These are phyloP conservation scores for Watsonalla binaria DNA, from an alignment of 2,888 invertebrate species.

Conservation along the genomic window DNA sequence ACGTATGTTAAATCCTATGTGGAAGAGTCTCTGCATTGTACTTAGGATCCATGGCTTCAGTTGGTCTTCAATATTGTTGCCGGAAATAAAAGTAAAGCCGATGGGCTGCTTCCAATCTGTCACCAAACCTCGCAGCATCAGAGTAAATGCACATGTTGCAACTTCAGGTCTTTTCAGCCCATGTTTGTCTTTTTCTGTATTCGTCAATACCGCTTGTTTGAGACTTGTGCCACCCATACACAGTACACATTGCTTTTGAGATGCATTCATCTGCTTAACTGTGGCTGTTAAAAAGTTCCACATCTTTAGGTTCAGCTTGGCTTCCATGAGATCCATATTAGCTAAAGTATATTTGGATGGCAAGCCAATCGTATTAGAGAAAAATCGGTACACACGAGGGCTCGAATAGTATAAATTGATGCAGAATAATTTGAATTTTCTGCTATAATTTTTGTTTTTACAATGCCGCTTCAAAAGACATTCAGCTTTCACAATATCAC, in stretches of 20 bases:
- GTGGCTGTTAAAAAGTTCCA: not conserved
- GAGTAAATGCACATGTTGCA: not conserved
- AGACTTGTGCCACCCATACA: not conserved
- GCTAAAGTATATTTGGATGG: not conserved
- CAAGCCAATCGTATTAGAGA: not conserved
- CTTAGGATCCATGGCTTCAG: not conserved
- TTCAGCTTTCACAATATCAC: too few species aligned
- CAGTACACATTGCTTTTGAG: not conserved
- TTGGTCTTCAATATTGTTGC: not conserved
- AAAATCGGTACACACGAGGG: not conserved
- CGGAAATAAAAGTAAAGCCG: not conserved
- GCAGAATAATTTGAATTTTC: too few species aligned
- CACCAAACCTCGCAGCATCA: not conserved
- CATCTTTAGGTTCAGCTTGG: not conserved
- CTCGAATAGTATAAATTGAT: not conserved
- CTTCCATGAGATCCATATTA: not conserved
- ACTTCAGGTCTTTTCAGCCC: not conserved
- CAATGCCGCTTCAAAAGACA: too few species aligned
- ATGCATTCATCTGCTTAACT: not conserved
- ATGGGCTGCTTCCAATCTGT: not conserved
- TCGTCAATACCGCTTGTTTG: not conserved
- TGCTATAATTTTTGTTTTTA: too few species aligned
- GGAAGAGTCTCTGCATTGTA: not conserved
- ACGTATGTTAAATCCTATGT: not conserved
- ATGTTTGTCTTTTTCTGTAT: not conserved